A percentile compares a stretch with the other conserved stretches of the same genome.
Conservation (phyloP, 2,113 vertebrate species). For the Gallinago media region DNA sequence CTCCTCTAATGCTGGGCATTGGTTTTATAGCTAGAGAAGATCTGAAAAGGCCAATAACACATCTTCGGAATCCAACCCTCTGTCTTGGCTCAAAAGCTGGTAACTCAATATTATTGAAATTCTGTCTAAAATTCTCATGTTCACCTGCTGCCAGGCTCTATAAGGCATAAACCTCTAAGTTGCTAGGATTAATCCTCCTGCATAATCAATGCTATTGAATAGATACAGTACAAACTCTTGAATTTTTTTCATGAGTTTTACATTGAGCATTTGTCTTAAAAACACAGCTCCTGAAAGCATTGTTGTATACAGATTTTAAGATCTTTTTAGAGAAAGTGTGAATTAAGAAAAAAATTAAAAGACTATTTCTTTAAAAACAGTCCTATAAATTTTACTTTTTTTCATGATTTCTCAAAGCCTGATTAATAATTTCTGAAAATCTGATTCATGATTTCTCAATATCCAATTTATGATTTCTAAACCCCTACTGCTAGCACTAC, state of each 20-base stretch:
- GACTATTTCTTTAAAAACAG: neutral
- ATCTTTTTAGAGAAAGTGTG: neutral
- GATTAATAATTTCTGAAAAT: neutral
- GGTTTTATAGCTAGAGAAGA: neutral
- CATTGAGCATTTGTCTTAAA: neutral
- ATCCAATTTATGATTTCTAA: neutral
- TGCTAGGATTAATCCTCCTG: neutral
- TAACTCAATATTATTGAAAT: neutral
- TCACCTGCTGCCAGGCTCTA: neutral
- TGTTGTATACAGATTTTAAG: neutral
- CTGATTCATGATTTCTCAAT: neutral
- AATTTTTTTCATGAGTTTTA: neutral
- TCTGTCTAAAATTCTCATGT: neutral
- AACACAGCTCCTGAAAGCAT: neutral
- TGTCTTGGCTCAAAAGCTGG: neutral
- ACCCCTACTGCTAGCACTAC: neutral
- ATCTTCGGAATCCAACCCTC: neutral
- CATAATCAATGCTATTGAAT: neutral
- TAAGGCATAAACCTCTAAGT: neutral
- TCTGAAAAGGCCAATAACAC: neutral
- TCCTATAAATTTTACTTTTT: neutral
- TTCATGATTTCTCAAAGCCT: neutral
- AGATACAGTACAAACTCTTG: neutral
- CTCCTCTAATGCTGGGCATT: neutral
- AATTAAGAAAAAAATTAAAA: neutral